These are phyloP conservation scores for Tuberolachnus salignus DNA, from an alignment of 2,888 invertebrate genomes.

Conservation along the genomic window DNA sequence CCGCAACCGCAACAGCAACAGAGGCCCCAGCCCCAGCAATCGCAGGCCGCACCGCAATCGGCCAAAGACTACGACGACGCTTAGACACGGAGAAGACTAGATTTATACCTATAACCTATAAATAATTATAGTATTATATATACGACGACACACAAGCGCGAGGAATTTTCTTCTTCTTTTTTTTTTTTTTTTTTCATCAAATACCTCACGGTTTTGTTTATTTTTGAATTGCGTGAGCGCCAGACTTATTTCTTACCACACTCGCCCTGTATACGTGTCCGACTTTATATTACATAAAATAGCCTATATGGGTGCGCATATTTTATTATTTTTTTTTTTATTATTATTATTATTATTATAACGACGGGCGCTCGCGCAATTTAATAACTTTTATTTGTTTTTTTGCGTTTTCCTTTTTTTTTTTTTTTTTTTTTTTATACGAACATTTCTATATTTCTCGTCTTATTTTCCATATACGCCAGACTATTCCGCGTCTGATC, in stretches of 20 bases:
- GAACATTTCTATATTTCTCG: neutral
- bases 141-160: neutral
- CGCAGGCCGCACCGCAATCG: conserved; percentile 33
- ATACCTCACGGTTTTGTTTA: neutral
- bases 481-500: conserved; percentile 6
- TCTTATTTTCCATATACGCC: too few species aligned
- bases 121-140: neutral
- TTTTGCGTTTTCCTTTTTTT: conserved; percentile 36
- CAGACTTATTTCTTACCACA: neutral
- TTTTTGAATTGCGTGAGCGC: conserved; percentile 51
- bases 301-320: too few species aligned
- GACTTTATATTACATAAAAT: neutral
- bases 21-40: conserved; percentile 31
- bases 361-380: conserved; percentile 39
- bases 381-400: conserved; percentile 31
- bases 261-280: neutral
- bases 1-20: conserved; percentile 49
- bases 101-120: too few species aligned
- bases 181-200: conserved; percentile 20
- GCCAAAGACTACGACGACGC: conserved; percentile 52
- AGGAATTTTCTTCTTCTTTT: conserved; percentile 20
- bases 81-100: neutral
- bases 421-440: conserved; percentile 39
- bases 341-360: too few species aligned
- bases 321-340: too few species aligned